Base-by-base conservation (phyloP, 2,888 invertebrate species). In the Meganola albula region DNA sequence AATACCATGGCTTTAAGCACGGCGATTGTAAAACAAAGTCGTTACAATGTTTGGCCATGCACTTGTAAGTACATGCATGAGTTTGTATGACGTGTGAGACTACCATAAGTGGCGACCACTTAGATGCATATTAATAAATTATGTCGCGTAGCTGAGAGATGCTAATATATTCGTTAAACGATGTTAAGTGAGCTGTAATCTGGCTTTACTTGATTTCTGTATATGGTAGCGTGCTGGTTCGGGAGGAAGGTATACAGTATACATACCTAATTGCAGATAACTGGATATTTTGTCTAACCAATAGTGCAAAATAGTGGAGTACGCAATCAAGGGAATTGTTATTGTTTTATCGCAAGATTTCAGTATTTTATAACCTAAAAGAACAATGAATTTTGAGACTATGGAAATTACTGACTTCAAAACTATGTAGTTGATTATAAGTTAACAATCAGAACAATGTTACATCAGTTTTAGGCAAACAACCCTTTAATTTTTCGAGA, bases 31-130 rank as follows among this genome's bases (percentile, higher is more conserved):
- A 66, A 67, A 66, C 67, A 62, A 62, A 63, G 63, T 73, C 63
- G 72, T 79, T 71, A 74, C 63, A 48, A 53, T 69, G 66, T 74
- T 68, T 67, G 58, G 60, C 43, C 54, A 58, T 50, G 51, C 51
- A 57, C 43, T 53, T 51, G 49, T 49, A 43, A 56, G 46, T 41
- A 34, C 35, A 31, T 34, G 33, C 52, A 53, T 31, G 37, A n/a
- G n/a, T n/a, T n/a, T n/a, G 48, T 65, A 58, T 56, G 50, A 61
- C 57, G 61, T 66, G 64, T 65, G 63, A 63, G 60, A 64, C 58
- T 59, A 53, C 72, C 67, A 63, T 75, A 82, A 76, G 69, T 67
- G 78, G 74, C 43, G 47, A 47, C 63, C 75, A 75, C 74, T 78
- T 78, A 71, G 64, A 63, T 53, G 65, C 67, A 60, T 57, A 64